phyloP scores from a whole-genome alignment of 2,888 invertebrate genomes.

The Athalia circularis region DNA sequence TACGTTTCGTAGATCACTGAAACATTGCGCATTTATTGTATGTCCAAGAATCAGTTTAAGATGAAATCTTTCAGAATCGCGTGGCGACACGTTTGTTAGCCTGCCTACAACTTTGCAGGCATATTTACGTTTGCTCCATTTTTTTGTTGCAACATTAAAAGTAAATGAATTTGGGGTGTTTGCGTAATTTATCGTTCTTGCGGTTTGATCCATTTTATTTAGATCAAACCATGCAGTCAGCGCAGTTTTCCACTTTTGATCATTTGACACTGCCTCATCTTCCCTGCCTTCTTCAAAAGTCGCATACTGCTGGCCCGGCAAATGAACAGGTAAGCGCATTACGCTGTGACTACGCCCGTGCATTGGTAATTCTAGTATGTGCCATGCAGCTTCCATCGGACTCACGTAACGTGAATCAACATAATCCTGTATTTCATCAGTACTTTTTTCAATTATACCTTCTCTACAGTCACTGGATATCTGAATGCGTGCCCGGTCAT shows the following conservation, averaged over 20 bases:
- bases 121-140: neutral
- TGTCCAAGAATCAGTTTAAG: slow-evolving; percentile 49
- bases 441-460: neutral
- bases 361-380: slow-evolving; percentile 61
- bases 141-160: slow-evolving; percentile 3
- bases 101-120: slow-evolving; percentile 15
- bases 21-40: slow-evolving; percentile 49
- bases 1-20: slow-evolving; percentile 50
- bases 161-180: slow-evolving; percentile 55
- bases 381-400: slow-evolving; percentile 66
- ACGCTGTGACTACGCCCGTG: slow-evolving; percentile 62
- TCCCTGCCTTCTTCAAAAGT: slow-evolving; percentile 8
- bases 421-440: slow-evolving; percentile 63
- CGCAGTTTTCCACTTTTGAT: slow-evolving; percentile 48
- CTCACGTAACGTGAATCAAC: slow-evolving; percentile 65
- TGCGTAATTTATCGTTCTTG: slow-evolving; percentile 48
- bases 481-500: slow-evolving; percentile 48
- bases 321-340: slow-evolving; percentile 63
- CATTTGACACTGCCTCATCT: slow-evolving; percentile 44
- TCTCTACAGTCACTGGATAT: neutral
- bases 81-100: slow-evolving; percentile 16
- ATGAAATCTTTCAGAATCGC: slow-evolving; percentile 44
- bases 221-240: slow-evolving; percentile 60
- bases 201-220: slow-evolving; percentile 52
- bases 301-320: slow-evolving; percentile 55